These are phyloP conservation scores for Sciurus carolinensis DNA, from an alignment of 2,797 vertebrate genomes.

Conservation along the genomic window DNA sequence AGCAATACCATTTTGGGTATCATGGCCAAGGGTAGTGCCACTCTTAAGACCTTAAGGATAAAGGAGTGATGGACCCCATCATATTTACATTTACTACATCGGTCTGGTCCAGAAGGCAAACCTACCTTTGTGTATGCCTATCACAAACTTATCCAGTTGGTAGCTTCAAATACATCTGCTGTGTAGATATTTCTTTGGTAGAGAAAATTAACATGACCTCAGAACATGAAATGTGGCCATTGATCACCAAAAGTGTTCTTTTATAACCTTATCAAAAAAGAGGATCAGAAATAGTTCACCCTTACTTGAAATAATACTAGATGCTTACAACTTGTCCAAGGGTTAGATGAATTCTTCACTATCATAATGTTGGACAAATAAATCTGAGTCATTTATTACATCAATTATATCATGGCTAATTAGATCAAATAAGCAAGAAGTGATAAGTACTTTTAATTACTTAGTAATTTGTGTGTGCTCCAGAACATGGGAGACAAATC, in stretches of 20 bases:
- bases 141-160: not conserved
- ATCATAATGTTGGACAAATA: not conserved
- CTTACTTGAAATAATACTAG: not conserved
- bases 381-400: not conserved
- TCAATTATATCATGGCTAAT: not conserved
- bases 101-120: not conserved
- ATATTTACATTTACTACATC: not conserved
- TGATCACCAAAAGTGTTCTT: not conserved
- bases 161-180: not conserved
- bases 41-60: not conserved
- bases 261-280: not conserved
- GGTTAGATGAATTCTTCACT: not conserved
- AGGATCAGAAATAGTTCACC: not conserved
- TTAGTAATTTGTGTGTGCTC: not conserved
- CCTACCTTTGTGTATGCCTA: not conserved
- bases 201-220: not conserved
- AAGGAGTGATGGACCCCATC: not conserved
- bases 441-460: not conserved
- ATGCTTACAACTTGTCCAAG: not conserved
- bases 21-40: not conserved
- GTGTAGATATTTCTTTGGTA: not conserved
- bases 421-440: not conserved
- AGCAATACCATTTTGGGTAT: not conserved
- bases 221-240: not conserved
- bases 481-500: not conserved